phyloP scores from a whole-genome alignment of 2,113 vertebrate genomes.

The Chitala chitala region DNA sequence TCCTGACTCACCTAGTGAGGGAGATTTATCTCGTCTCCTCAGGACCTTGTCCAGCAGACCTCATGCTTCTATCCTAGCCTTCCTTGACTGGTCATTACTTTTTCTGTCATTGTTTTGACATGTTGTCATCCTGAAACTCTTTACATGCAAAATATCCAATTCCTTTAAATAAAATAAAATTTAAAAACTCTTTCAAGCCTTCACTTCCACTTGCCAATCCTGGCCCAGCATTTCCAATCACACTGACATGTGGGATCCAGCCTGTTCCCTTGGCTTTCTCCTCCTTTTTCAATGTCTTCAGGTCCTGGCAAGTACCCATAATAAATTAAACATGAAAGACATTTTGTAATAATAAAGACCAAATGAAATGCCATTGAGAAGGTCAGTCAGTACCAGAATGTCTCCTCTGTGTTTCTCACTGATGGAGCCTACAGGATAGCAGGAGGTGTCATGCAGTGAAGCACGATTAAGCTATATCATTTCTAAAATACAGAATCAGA shows the following conservation, averaged over 20 bases:
- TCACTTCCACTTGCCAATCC: neutral
- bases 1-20: neutral
- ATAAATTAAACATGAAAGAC: conserved; percentile 54
- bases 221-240: neutral
- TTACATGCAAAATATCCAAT: neutral
- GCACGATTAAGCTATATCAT: too few species aligned
- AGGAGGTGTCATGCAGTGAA: too few species aligned
- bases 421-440: too few species aligned
- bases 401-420: too few species aligned
- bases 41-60: neutral
- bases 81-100: neutral
- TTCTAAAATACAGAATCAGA: too few species aligned
- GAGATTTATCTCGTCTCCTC: neutral
- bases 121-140: neutral
- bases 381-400: too few species aligned
- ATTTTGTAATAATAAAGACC: conserved; percentile 46
- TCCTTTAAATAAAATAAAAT: neutral
- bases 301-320: conserved; percentile 39
- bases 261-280: conserved; percentile 39
- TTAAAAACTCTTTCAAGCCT: too few species aligned
- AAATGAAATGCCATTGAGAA: conserved; percentile 48
- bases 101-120: neutral
- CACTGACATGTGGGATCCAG: conserved; percentile 36
- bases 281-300: conserved; percentile 28
- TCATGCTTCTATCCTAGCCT: neutral